Evolutionary conservation across 2,888 invertebrate genomes (phyloP).

Genomic region (Scaptomyza tumidula): DNA sequence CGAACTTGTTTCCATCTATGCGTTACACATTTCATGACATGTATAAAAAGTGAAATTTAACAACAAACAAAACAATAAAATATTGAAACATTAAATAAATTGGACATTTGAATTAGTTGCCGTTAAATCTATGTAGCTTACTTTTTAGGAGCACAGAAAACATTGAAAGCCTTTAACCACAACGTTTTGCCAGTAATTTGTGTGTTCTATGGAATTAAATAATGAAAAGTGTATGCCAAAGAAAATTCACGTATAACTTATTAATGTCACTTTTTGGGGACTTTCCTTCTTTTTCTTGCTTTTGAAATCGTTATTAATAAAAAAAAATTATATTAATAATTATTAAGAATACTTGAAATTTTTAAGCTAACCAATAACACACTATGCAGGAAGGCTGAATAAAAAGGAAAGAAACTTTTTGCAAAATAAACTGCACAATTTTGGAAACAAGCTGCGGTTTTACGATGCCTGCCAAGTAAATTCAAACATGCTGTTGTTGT

Average conservation of each 20-base stretch:
- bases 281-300: neutral
- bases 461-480: slow-evolving; percentile 15
- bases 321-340: slow-evolving; percentile 1
- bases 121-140: neutral
- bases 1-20: too few species aligned
- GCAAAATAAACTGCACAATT: slow-evolving; percentile 27
- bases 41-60: too few species aligned
- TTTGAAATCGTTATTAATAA: neutral
- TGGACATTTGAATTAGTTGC: neutral
- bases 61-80: too few species aligned
- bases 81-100: neutral
- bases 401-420: slow-evolving; percentile 2
- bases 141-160: neutral
- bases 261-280: neutral
- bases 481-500: slow-evolving; percentile 3
- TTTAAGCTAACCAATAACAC: slow-evolving; percentile 13
- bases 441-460: slow-evolving; percentile 46
- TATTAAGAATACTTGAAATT: neutral
- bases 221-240: neutral
- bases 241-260: neutral
- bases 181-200: neutral
- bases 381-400: neutral
- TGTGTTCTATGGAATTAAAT: neutral
- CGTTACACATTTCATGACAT: too few species aligned
- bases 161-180: neutral